phyloP scores from a whole-genome alignment of 2,113 vertebrate species.

The Menura novaehollandiae region DNA sequence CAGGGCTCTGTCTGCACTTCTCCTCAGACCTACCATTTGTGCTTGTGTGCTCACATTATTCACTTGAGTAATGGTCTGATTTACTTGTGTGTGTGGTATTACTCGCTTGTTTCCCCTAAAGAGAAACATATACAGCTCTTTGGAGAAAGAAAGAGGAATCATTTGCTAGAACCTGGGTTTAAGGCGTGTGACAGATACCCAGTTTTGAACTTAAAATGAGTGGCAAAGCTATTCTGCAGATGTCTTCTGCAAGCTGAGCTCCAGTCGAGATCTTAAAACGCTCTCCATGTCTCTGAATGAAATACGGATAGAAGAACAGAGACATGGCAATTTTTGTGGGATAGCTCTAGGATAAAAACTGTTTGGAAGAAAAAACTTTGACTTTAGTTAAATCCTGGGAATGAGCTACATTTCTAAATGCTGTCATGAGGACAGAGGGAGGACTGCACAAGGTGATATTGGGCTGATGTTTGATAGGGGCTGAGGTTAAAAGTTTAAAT shows the following conservation, averaged over 20 bases:
- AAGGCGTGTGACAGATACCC: neutral
- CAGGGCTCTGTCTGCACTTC: neutral
- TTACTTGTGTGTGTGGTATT: neutral
- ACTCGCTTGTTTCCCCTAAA: neutral
- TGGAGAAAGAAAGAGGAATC: neutral
- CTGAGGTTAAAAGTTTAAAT: conserved; percentile 9
- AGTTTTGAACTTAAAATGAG: neutral
- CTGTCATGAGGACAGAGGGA: neutral
- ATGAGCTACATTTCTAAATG: neutral
- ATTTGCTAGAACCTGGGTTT: neutral
- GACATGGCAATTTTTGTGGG: neutral
- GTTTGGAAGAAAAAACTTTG: neutral
- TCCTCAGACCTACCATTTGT: neutral
- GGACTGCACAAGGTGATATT: neutral
- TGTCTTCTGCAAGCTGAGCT: neutral
- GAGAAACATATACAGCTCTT: neutral
- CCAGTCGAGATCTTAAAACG: neutral
- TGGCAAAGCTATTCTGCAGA: conserved; percentile 3
- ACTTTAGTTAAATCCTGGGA: neutral
- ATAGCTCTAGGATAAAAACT: neutral
- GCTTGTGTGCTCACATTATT: neutral
- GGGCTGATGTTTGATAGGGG: neutral
- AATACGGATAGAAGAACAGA: neutral
- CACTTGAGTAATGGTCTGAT: neutral
- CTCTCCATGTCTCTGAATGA: neutral